Evolutionary conservation across 2,888 invertebrate species (phyloP), one percentile per base, ranked within the genome.

Genomic region (Acanthoscelides obtectus): DNA sequence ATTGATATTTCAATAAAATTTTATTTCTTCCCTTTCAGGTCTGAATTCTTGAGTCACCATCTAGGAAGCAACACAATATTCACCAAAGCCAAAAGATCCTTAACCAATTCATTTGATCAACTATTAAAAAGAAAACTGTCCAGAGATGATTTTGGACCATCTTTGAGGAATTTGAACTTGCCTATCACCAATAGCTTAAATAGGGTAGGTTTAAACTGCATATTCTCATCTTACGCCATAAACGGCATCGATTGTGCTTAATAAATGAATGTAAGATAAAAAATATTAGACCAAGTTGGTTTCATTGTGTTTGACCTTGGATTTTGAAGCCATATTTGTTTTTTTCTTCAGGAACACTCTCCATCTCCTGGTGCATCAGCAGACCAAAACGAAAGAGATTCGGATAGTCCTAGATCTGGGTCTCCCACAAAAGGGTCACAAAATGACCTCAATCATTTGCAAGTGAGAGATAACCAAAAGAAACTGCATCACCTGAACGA

Each of bases 31-130:
- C 6, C 25, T 25, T 69, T 21, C 20, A 92, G 94, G 78, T 93
- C 94, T 0, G 95, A 95, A 84, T 95, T 95, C 86, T 86, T 94
- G 67, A 95, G 94, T 86, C 95, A 95, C 79, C 94, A 95, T 83
- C 86, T 95, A 74, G 92, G 78, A 22, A 91, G 92, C 68, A 93
- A 94, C 27, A 88, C 89, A 12, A 95, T 95, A 79, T 94, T 95
- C 79, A 95, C 93, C 89, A 95, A 95, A 81, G 95, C 95, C 0
- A 94, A 94, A 80, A 88, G 94, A 0, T 94, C 95, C 0, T 84
- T 95, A 20, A 93, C 94, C 0, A 94, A 92, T 78, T 94, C 94
- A 0, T 95, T 96, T 80, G 95, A 96, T 80, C 80, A 80, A 64
- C 86, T 95, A 1, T 87, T 95, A 77, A 95, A 95, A 81, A 87